These are phyloP conservation scores for Athrips mouffetella DNA, from an alignment of 2,888 invertebrate genomes.

Conservation along the genomic window DNA sequence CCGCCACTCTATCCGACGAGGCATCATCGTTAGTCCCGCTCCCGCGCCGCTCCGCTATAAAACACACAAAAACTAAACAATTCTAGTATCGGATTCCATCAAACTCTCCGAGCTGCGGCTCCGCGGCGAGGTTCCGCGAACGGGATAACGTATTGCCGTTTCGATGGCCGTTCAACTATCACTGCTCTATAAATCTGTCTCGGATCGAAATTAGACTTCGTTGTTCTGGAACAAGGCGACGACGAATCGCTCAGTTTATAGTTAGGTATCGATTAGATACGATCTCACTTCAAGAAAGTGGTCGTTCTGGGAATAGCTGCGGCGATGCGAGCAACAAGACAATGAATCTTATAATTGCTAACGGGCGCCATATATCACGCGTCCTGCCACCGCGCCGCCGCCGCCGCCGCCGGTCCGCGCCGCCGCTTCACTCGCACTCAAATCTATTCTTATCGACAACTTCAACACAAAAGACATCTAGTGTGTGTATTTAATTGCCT, in stretches of 20 bases:
- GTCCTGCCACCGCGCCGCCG: background rate
- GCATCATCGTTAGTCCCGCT: constrained; percentile 32
- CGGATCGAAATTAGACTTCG: constrained; percentile 41
- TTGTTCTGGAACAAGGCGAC: constrained; percentile 33
- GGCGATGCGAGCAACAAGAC: constrained; percentile 11
- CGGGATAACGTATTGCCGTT: constrained; percentile 31
- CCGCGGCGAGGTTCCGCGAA: constrained; percentile 38
- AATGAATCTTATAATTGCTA: constrained; percentile 12
- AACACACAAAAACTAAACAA: constrained; percentile 24
- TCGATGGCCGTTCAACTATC: constrained; percentile 36
- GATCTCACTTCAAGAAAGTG: constrained; percentile 14
- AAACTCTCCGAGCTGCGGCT: constrained; percentile 2
- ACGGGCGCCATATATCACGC: constrained; percentile 13
- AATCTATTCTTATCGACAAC: constrained; percentile 13
- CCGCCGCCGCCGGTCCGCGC: constrained; percentile 4
- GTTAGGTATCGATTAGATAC: constrained; percentile 7
- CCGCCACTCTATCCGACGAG: constrained; percentile 17
- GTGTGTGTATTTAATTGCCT: constrained; percentile 6
- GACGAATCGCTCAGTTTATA: constrained; percentile 7
- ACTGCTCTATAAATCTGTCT: constrained; percentile 56
- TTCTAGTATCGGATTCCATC: constrained; percentile 28
- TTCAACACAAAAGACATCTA: constrained; percentile 8
- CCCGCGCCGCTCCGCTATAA: constrained; percentile 19
- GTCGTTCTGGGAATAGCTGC: constrained; percentile 14
- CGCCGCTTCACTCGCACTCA: constrained; percentile 1